Percentiles rank a stretch among this genome's conserved stretches.
Conservation (phyloP, 2,113 vertebrate genomes). For the Ctenomys sociabilis region DNA sequence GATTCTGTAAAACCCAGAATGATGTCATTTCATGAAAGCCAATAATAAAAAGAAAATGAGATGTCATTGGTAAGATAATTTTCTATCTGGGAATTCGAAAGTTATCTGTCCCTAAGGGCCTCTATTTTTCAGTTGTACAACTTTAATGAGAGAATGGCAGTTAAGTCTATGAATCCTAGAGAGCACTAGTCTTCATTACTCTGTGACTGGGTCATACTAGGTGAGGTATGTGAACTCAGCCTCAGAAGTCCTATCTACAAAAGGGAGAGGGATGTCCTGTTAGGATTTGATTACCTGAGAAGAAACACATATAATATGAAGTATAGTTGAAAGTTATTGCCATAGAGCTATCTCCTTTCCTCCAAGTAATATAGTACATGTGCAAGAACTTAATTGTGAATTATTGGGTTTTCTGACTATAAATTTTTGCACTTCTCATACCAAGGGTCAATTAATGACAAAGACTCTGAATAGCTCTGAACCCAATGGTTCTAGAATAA, state of each 20-base stretch:
- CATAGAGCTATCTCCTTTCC: background rate
- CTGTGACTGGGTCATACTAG: background rate
- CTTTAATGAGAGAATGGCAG: background rate
- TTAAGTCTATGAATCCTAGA: background rate
- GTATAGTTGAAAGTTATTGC: background rate
- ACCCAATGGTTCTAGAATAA: background rate
- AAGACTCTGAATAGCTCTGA: conserved; percentile 6
- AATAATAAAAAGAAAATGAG: background rate
- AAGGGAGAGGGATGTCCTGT: background rate
- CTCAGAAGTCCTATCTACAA: background rate
- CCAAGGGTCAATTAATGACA: background rate
- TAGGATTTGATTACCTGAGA: background rate
- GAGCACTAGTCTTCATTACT: background rate
- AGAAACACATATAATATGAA: background rate
- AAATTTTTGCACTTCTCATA: background rate
- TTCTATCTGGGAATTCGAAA: conserved; percentile 35
- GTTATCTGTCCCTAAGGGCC: background rate
- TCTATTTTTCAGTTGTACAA: background rate
- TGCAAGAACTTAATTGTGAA: background rate
- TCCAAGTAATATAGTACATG: background rate
- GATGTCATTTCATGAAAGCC: background rate
- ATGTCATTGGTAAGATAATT: background rate
- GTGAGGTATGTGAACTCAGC: background rate
- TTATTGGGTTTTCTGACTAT: background rate
- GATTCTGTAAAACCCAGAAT: background rate